Conservation (phyloP, 2,797 vertebrate species). For the Phylloscopus collybita region DNA sequence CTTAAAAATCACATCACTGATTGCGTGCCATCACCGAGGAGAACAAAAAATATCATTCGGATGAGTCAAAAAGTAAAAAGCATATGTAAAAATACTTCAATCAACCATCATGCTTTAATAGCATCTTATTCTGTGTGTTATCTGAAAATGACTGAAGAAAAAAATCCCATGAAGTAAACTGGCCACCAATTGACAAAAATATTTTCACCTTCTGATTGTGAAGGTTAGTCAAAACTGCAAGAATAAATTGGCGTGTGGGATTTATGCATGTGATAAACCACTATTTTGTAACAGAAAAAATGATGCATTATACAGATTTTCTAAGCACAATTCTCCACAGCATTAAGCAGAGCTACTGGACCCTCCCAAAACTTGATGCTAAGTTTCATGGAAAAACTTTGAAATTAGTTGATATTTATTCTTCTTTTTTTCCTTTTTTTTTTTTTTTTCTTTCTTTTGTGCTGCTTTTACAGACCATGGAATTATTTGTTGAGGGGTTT, state of each 20-base stretch:
- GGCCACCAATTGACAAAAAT: neutral
- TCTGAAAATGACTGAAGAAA: neutral
- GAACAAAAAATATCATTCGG: neutral
- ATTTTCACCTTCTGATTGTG: neutral
- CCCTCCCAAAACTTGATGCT: neutral
- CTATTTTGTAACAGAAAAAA: neutral
- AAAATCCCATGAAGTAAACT: neutral
- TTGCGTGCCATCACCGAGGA: neutral
- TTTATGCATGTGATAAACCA: neutral
- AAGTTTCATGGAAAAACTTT: neutral
- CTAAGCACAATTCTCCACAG: neutral
- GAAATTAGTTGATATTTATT: neutral
- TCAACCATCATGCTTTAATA: neutral
- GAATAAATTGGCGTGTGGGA: neutral
- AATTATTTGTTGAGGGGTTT: neutral
- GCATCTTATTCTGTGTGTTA: neutral
- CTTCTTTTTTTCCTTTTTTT: neutral
- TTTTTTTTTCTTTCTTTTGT: neutral
- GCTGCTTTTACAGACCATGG: neutral
- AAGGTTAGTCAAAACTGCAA: neutral
- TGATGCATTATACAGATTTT: neutral
- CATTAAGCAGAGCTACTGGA: neutral
- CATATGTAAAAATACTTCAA: neutral
- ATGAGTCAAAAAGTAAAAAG: neutral
- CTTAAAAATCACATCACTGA: neutral